phyloP scores from a whole-genome alignment of 2,888 invertebrate genomes.

The Drosophila trichaetosa region DNA sequence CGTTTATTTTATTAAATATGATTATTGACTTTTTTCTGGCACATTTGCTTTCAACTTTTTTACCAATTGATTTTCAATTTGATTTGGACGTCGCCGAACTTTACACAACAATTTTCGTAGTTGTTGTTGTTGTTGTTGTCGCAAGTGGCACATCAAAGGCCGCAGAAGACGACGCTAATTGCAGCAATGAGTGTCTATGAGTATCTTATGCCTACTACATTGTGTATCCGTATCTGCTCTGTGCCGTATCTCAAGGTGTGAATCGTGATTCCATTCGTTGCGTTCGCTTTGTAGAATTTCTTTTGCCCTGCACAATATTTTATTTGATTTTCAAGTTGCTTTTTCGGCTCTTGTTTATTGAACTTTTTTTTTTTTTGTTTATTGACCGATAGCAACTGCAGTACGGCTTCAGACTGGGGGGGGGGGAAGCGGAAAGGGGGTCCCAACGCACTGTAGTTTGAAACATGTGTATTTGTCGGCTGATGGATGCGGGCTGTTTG shows the following conservation, averaged over 20 bases:
- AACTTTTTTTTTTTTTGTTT: conserved; percentile 27
- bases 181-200: conserved; percentile 33
- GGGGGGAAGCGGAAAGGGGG: conserved; percentile 1
- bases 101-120: conserved; percentile 42
- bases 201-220: background rate
- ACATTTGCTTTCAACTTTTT: conserved; percentile 53
- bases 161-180: conserved; percentile 63
- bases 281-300: conserved; percentile 33
- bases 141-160: conserved; percentile 69
- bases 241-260: conserved; percentile 60
- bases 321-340: conserved; percentile 58
- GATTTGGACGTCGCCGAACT: conserved; percentile 31
- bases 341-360: conserved; percentile 66
- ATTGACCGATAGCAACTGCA: conserved; percentile 42
- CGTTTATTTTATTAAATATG: conserved; percentile 60
- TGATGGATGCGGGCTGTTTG: conserved; percentile 72
- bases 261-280: conserved; percentile 64
- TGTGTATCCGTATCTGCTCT: conserved; percentile 11
- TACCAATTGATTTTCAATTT: conserved; percentile 61
- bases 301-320: conserved; percentile 54
- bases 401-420: background rate
- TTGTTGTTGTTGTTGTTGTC: conserved; percentile 49
- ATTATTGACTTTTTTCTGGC: conserved; percentile 59
- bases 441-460: conserved; percentile 26
- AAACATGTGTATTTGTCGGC: conserved; percentile 68